Evolutionary conservation across 1,140 invertebrate species (phyloP).

Genomic region (Drepana arcuata): DNA sequence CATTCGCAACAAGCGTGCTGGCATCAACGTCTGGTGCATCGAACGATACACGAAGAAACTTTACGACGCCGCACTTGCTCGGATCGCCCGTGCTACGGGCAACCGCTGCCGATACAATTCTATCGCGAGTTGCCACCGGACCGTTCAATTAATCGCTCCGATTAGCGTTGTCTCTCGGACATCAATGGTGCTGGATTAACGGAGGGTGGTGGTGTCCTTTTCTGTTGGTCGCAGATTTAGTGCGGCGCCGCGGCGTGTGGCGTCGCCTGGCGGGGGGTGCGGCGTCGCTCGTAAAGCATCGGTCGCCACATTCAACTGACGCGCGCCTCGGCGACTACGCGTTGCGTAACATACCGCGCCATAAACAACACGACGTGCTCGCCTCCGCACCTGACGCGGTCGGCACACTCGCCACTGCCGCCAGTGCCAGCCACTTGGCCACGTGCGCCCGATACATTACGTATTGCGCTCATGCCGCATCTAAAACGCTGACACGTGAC

Average conservation of each 20-base stretch:
- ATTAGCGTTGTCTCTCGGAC: constrained; percentile 58
- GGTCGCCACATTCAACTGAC: constrained; percentile 71
- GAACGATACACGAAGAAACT: constrained; percentile 72
- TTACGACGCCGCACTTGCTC: constrained; percentile 66
- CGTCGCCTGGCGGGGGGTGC: constrained; percentile 53
- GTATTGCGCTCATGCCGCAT: constrained; percentile 61
- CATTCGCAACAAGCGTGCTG: constrained; percentile 30
- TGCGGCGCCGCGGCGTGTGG: constrained; percentile 65
- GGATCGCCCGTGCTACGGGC: constrained; percentile 47
- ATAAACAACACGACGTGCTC: constrained; percentile 62
- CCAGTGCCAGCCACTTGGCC: constrained; percentile 32
- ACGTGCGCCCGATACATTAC: constrained; percentile 56
- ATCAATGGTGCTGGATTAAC: constrained; percentile 60
- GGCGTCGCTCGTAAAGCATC: constrained; percentile 70
- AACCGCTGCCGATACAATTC: constrained; percentile 50
- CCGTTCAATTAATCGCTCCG: constrained; percentile 62
- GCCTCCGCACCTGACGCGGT: constrained; percentile 39
- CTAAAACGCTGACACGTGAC: constrained; percentile 65
- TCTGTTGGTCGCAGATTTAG: constrained; percentile 65
- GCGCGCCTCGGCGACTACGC: constrained; percentile 66
- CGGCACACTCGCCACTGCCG: constrained; percentile 6
- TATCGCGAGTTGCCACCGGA: constrained; percentile 44
- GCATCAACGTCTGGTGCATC: constrained; percentile 69
- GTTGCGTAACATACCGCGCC: constrained; percentile 65
- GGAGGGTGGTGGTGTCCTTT: constrained; percentile 61